phyloP scores from a whole-genome alignment of 2,888 invertebrate species.

The Lasioglossum morio region DNA sequence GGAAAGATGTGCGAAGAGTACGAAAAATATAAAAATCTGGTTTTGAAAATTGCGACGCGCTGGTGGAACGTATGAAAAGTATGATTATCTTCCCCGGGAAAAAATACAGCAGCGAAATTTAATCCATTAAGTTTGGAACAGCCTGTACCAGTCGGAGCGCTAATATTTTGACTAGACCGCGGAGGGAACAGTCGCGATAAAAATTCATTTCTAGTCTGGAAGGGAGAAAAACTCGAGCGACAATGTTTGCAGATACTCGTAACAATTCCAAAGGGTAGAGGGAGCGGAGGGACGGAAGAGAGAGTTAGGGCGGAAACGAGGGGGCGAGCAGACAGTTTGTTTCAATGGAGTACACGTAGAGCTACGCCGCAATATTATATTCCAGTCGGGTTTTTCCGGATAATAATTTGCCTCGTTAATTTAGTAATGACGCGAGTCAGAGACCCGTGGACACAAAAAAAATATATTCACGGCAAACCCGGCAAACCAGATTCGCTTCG shows the following conservation, averaged over 20 bases:
- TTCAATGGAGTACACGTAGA: constrained; percentile 17
- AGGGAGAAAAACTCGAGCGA: background rate
- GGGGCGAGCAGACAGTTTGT: constrained; percentile 24
- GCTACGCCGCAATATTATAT: constrained; percentile 14
- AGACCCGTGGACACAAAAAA: constrained; percentile 10
- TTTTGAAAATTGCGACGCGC: background rate
- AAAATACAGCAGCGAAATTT: background rate
- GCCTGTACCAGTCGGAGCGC: background rate
- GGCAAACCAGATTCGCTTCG: constrained; percentile 69
- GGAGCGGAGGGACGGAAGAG: background rate
- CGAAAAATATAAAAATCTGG: background rate
- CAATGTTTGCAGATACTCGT: constrained; percentile 11
- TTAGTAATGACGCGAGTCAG: constrained; percentile 50
- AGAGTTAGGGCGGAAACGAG: background rate
- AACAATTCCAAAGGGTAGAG: constrained; percentile 1
- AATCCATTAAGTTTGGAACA: background rate
- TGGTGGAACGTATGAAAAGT: background rate
- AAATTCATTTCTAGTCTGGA: constrained; percentile 8
- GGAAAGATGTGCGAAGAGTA: background rate
- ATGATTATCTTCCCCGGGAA: background rate
- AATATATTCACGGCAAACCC: constrained; percentile 52
- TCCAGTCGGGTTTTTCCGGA: constrained; percentile 45
- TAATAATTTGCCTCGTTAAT: constrained; percentile 66
- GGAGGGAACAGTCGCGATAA: background rate
- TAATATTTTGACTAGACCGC: background rate